Percentiles rank a stretch among this genome's conserved stretches.
phyloP scores from a whole-genome alignment of 2,888 invertebrate species.

The Morpho deidamia region DNA sequence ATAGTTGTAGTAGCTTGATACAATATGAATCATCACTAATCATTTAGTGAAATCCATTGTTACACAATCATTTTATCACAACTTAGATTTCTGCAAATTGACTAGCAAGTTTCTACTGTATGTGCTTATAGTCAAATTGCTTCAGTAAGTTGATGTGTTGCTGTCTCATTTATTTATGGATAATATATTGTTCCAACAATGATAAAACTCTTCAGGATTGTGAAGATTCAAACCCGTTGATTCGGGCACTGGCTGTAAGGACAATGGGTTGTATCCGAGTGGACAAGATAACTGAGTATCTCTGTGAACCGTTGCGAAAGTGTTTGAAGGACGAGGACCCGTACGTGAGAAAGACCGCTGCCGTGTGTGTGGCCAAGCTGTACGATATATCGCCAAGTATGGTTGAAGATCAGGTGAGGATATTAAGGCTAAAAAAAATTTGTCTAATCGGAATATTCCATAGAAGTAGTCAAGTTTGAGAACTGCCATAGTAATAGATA shows the following conservation, averaged over 20 bases:
- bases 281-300: constrained; percentile 99
- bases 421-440: neutral
- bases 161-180: constrained; percentile 28
- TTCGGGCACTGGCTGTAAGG: constrained; percentile 97
- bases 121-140: constrained; percentile 54
- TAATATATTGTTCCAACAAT: constrained; percentile 5
- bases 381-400: constrained; percentile 94
- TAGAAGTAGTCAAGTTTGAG: too few relatives aligned
- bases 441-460: neutral
- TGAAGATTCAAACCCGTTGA: constrained; percentile 99
- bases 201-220: constrained; percentile 85
- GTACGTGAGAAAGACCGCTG: constrained; percentile 98
- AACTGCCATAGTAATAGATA: too few relatives aligned
- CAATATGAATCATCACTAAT: neutral
- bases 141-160: constrained; percentile 58
- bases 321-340: constrained; percentile 97
- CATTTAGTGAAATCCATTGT: neutral
- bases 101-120: constrained; percentile 38
- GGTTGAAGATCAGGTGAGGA: constrained; percentile 75
- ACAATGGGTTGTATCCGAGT: constrained; percentile 99
- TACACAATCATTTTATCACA: neutral
- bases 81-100: constrained; percentile 15
- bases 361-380: constrained; percentile 98
- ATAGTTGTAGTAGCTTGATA: too few relatives aligned
- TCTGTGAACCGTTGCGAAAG: constrained; percentile 98